A percentile compares a stretch with the other conserved stretches of the same genome.
Conservation (phyloP, 2,113 vertebrate genomes). For the Ursus arctos region DNA sequence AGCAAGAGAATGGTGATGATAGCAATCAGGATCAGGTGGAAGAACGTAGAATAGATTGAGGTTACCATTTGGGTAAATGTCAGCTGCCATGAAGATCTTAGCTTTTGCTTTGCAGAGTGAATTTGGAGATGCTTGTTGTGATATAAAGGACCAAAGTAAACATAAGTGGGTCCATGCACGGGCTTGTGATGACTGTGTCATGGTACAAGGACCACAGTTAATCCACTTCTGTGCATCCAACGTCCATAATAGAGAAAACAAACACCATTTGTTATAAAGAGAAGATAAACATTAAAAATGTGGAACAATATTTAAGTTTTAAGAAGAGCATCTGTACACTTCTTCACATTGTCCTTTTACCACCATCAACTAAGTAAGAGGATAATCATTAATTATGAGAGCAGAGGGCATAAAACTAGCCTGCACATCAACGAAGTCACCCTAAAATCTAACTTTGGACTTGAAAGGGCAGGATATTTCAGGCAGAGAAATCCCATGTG, state of each 20-base stretch:
- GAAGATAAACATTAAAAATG: background rate
- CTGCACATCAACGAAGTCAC: background rate
- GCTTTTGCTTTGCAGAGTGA: background rate
- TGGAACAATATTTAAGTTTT: background rate
- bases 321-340: background rate
- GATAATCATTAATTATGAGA: background rate
- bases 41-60: background rate
- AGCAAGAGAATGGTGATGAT: background rate
- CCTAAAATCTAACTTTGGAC: background rate
- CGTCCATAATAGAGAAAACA: background rate
- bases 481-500: background rate
- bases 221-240: background rate
- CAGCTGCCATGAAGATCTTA: background rate
- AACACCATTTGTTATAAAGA: background rate
- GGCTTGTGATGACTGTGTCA: background rate
- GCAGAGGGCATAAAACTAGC: background rate
- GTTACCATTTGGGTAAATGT: background rate
- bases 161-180: background rate
- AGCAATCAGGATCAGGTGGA: background rate
- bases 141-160: slow-evolving; percentile 9
- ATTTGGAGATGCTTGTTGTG: background rate
- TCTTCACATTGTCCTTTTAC: background rate
- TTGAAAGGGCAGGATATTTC: background rate
- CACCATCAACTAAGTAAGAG: background rate
- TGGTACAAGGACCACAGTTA: background rate